Evolutionary conservation across 2,113 vertebrate genomes (phyloP).

Genomic region (Tyto alba): DNA sequence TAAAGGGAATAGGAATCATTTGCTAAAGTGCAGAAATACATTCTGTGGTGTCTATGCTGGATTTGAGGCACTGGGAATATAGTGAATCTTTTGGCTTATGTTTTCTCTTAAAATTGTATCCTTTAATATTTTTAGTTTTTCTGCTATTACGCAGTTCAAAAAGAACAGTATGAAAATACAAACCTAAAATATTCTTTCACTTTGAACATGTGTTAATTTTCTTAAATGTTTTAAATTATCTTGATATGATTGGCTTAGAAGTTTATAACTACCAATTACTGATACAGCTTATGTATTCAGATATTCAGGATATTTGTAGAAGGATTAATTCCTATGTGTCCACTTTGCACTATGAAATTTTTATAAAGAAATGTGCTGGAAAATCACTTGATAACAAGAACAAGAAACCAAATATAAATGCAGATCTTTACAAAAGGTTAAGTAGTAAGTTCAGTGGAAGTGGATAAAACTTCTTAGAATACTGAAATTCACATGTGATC

Average conservation of each 20-base stretch:
- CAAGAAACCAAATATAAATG: background rate
- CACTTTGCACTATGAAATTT: background rate
- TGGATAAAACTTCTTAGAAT: background rate
- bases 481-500: background rate
- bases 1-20: background rate
- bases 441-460: background rate
- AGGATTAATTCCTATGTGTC: background rate
- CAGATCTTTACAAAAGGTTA: background rate
- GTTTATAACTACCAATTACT: background rate
- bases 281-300: background rate
- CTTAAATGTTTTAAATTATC: background rate
- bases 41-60: background rate
- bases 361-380: background rate
- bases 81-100: background rate
- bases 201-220: background rate
- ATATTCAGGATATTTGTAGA: background rate
- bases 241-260: background rate
- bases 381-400: background rate
- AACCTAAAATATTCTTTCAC: background rate
- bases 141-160: background rate
- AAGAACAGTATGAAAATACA: background rate
- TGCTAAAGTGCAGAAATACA: background rate
- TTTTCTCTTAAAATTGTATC: background rate
- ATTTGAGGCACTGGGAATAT: background rate
- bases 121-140: background rate